A percentile compares a stretch with the other conserved stretches of the same genome.
Conservation (phyloP, 1,140 invertebrate species). For the Neodiprion virginianus region DNA sequence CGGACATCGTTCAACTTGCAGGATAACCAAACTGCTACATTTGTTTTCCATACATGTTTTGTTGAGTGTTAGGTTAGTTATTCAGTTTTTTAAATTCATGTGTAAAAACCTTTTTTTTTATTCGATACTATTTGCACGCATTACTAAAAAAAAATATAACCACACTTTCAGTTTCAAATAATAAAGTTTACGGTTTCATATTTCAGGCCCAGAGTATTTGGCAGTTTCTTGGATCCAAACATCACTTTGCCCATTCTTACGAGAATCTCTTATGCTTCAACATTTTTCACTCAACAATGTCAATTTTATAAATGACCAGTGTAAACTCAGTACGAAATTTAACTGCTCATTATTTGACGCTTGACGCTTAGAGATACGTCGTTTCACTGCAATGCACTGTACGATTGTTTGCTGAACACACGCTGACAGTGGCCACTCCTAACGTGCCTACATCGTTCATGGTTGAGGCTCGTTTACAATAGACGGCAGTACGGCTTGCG, state of each 20-base stretch:
- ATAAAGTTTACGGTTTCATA: not conserved
- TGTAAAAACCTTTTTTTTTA: too few species aligned
- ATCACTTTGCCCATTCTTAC: too few species aligned
- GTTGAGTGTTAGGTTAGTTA: too few species aligned
- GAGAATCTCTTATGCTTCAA: not conserved
- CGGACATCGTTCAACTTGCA: constrained; percentile 41
- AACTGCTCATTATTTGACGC: not conserved
- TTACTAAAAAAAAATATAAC: not conserved
- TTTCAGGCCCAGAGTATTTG: not conserved
- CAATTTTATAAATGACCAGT: not conserved
- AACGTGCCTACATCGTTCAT: too few species aligned
- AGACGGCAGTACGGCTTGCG: too few species aligned
- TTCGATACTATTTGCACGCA: too few species aligned
- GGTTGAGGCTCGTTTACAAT: too few species aligned
- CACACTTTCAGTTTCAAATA: not conserved
- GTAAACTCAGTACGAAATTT: not conserved
- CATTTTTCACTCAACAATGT: not conserved
- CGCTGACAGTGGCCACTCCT: not conserved
- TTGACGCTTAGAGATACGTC: not conserved
- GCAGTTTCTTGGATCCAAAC: too few species aligned
- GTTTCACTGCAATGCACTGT: not conserved
- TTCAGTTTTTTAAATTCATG: too few species aligned
- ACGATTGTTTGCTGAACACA: not conserved
- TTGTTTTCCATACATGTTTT: constrained; percentile 1
- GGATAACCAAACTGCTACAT: constrained; percentile 14